Base-by-base conservation (phyloP, 2,797 vertebrate genomes). In the Rhabdomys pumilio region DNA sequence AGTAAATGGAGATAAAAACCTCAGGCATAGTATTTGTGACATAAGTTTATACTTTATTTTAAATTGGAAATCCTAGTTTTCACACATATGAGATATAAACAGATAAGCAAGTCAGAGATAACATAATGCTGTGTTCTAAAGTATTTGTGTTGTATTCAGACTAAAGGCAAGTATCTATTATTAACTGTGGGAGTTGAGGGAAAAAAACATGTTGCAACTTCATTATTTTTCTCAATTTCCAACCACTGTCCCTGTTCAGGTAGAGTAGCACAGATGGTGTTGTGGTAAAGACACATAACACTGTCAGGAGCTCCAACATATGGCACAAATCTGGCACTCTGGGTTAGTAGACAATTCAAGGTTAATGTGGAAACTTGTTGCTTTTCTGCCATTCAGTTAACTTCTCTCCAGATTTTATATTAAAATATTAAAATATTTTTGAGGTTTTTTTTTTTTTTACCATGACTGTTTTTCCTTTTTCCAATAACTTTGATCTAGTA, bases 261-360 rank as follows among this genome's bases (percentile, higher is more conserved):
- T 98, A 97, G 92, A 94, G 96, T 93, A 95, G 98, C 97, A 97
- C 98, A 98, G 98, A 98, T 98, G 98, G 98, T 95, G 86, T 98
- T 98, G 97, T 96, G 97, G 98, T 97, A 96, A 84, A 41, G 96
- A 97, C 98, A 98, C 90, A 96, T 97, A 82, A 97, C 92, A 96
- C 97, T 98, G 98, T 98, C 98, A 98, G 95, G 93, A 95, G 91
- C 96, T 95, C 65, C 94, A 96, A 94, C 91, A 96, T 93, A 81
- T 97, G 97, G 94, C 96, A 94, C 97, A 97, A 96, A 97, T 93
- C 85, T 96, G 76, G 88, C 97, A 96, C 96, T 98, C 94, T 95
- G 91, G 91, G 13, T 97, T 97, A 96, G 86, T 93, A 82, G 85
- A 90, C 94, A 80, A 98, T 98, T 98, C 97, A 98, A 97, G 98